Base-by-base conservation (phyloP, 1,140 invertebrate genomes). In the Drosophila teissieri region DNA sequence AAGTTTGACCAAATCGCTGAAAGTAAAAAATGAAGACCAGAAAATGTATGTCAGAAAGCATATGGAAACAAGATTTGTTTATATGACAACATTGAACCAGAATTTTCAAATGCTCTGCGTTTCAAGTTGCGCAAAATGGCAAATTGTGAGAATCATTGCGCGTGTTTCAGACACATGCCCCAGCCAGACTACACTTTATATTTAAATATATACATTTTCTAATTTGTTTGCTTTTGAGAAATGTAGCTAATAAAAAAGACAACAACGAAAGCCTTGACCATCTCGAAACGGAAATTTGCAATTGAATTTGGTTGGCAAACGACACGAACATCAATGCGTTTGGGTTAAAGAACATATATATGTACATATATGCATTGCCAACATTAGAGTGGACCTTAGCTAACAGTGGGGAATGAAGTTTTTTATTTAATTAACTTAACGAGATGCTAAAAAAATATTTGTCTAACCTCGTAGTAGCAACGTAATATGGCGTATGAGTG, bases 251-350 rank as follows among this genome's bases (percentile, higher is more conserved):
- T 68, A 88, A 64, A 68, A 80, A 73, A 42, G 15, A 55, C 49
- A 63, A 64, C 60, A 78, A 49, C 48, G 52, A 46, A 54, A 69
- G 82, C 82, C 82, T 85, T 85, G 82, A 74, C 82, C 82, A 85
- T 73, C 61, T 83, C 55, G 48, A 65, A 74, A 60, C 44, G 49
- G 40, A 42, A 60, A 65, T 84, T 60, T 67, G 76, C 65, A 84
- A 85, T 80, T 72, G 61, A 51, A 73, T 63, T 63, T 83, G 40
- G 55, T 67, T 83, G 65, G 72, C 81, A 60, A 51, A 34, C 39
- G 24, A 51, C 49, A 75, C 39, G 79, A 78, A 68, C 72, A 74
- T 73, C 73, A 86, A 62, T 69, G 60, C 73, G 67, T 56, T 78
- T 62, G 57, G 22, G 37, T 55, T 31, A 67, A 69, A 63, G 31